phyloP scores from a whole-genome alignment of 1,140 invertebrate species.

The Bilobella aurantiaca region DNA sequence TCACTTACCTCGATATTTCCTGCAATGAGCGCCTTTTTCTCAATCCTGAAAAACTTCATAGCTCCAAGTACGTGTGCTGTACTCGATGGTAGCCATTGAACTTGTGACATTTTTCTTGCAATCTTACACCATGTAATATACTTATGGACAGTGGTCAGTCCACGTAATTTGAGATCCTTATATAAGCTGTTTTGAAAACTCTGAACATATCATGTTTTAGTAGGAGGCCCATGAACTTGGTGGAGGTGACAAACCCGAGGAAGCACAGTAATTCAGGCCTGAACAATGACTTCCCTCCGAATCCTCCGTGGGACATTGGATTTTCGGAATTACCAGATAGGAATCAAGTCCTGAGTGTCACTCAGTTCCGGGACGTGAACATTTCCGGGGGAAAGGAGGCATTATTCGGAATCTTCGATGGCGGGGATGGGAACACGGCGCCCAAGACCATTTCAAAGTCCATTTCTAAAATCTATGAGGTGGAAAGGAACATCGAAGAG shows the following conservation, averaged over 20 bases:
- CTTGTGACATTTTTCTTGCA: neutral
- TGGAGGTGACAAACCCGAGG: slow-evolving; percentile 54
- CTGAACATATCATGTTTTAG: no score
- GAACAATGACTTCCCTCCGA: slow-evolving; percentile 37
- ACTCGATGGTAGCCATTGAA: neutral
- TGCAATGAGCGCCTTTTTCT: slow-evolving; percentile 54
- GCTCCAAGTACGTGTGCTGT: slow-evolving; percentile 14
- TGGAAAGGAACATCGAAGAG: slow-evolving; percentile 67
- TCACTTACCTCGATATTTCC: slow-evolving; percentile 73
- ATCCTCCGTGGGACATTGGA: slow-evolving; percentile 62
- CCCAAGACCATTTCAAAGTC: slow-evolving; percentile 57
- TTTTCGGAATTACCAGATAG: slow-evolving; percentile 72
- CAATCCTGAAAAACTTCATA: slow-evolving; percentile 30
- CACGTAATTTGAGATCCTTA: no score
- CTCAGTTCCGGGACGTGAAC: slow-evolving; percentile 61
- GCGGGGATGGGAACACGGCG: slow-evolving; percentile 55
- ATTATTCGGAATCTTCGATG: slow-evolving; percentile 67
- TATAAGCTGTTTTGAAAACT: no score
- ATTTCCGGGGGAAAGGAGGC: slow-evolving; percentile 63
- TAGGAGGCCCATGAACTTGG: slow-evolving; percentile 61
- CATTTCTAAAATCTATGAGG: slow-evolving; percentile 60
- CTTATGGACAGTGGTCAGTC: no score
- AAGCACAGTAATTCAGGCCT: slow-evolving; percentile 10
- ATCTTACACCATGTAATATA: no score
- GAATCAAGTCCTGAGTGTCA: slow-evolving; percentile 53